Conservation (phyloP, 2,888 invertebrate species). For the Resseliella maxima region DNA sequence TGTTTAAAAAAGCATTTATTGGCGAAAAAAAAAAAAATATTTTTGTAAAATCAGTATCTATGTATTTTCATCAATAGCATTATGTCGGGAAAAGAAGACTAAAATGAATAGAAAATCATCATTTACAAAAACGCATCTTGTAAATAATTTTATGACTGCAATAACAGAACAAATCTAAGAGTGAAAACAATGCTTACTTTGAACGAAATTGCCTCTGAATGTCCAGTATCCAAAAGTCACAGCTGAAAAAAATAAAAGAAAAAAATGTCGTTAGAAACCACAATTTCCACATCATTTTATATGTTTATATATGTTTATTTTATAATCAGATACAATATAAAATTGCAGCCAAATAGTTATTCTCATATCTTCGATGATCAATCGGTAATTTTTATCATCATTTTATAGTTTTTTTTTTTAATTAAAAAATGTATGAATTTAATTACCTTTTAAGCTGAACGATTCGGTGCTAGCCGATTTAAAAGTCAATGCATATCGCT, state of each 20-base stretch:
- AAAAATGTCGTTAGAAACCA: too few relatives aligned
- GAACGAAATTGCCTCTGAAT: not conserved
- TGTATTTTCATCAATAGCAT: slow-evolving; percentile 51
- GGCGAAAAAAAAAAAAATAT: too few relatives aligned
- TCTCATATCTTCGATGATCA: slow-evolving; percentile 35
- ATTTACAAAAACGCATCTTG: not conserved
- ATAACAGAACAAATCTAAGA: not conserved
- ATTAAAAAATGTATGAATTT: not conserved
- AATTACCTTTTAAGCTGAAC: slow-evolving; percentile 1
- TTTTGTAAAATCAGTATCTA: slow-evolving; percentile 17
- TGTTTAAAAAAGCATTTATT: not conserved
- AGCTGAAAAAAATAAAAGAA: not conserved
- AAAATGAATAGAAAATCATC: slow-evolving; percentile 49
- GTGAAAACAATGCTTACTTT: not conserved
- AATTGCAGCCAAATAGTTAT: slow-evolving; percentile 45
- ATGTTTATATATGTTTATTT: not conserved
- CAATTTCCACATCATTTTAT: too few relatives aligned
- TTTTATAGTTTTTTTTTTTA: not conserved
- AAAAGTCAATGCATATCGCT: too few relatives aligned
- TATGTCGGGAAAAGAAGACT: slow-evolving; percentile 56
- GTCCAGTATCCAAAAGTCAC: too few relatives aligned
- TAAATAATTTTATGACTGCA: not conserved
- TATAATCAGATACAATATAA: slow-evolving; percentile 32
- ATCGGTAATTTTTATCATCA: slow-evolving; percentile 53
- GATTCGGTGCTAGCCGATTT: too few relatives aligned